Conservation (phyloP, 2,113 vertebrate species). For the Melanotaenia duboulayi region DNA sequence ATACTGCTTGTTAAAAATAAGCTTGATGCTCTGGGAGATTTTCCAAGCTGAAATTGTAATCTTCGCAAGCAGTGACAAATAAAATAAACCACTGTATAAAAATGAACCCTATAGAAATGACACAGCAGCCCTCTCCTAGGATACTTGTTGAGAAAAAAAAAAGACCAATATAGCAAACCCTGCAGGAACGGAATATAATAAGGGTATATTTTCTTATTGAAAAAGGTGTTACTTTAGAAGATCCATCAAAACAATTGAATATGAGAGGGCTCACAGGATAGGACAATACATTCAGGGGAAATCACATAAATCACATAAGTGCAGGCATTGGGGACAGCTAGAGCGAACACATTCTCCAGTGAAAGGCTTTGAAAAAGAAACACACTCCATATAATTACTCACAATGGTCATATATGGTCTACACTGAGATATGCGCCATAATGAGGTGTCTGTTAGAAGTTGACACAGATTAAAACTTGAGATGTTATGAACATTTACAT, state of each 20-base stretch:
- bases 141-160: constrained; percentile 64
- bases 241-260: constrained; percentile 79
- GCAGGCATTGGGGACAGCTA: constrained; percentile 42
- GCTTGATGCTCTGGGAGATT: constrained; percentile 29
- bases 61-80: constrained; percentile 37
- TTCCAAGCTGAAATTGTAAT: constrained; percentile 22
- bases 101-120: constrained; percentile 58
- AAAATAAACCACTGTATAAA: constrained; percentile 43
- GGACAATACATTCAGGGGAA: constrained; percentile 63
- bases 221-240: constrained; percentile 66
- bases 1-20: constrained; percentile 65
- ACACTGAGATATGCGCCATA: constrained; percentile 11
- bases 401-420: constrained; percentile 26
- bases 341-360: constrained; percentile 30
- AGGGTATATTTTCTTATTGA: constrained; percentile 71
- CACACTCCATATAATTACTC: constrained; percentile 65
- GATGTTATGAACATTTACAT: constrained; percentile 34
- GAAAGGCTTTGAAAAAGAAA: constrained; percentile 27
- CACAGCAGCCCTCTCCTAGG: constrained; percentile 42
- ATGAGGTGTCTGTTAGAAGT: constrained; percentile 39
- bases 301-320: constrained; percentile 71
- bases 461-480: neutral
- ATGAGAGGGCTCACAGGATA: constrained; percentile 60
- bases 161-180: constrained; percentile 66
- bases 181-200: constrained; percentile 60